Evolutionary conservation across 2,888 invertebrate species (phyloP).

Genomic region (Dichetophora obliterata): DNA sequence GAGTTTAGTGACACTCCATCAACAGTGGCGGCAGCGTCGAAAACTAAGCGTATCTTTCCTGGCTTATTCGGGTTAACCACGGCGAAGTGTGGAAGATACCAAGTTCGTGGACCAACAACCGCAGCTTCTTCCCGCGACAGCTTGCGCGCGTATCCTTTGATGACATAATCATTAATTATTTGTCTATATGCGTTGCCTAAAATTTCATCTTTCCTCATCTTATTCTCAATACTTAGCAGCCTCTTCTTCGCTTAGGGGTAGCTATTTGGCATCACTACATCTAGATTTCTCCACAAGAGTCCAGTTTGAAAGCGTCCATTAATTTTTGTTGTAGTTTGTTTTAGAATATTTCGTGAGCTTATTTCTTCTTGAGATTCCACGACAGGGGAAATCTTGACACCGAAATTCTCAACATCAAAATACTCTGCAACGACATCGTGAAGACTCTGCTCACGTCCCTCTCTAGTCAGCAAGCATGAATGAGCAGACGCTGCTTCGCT

Average conservation of each 20-base stretch:
- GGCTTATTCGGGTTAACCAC: constrained; percentile 54
- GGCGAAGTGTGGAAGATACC: constrained; percentile 45
- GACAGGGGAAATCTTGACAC: constrained; percentile 40
- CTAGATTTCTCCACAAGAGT: constrained; percentile 34
- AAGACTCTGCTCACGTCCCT: background rate
- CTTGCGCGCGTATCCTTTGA: background rate
- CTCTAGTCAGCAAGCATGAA: constrained; percentile 26
- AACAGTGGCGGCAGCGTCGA: constrained; percentile 57
- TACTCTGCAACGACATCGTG: constrained; percentile 30
- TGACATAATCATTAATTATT: background rate
- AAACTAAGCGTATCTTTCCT: constrained; percentile 54
- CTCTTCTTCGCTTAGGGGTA: constrained; percentile 11
- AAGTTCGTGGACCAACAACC: constrained; percentile 49
- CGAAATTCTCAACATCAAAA: constrained; percentile 34
- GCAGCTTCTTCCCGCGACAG: background rate
- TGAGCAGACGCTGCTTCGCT: background rate
- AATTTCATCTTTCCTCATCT: constrained; percentile 34
- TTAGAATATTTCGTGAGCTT: constrained; percentile 10
- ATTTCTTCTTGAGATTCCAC: background rate
- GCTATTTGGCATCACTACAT: constrained; percentile 30
- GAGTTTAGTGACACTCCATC: constrained; percentile 55
- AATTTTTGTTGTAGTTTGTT: background rate
- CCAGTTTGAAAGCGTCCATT: constrained; percentile 42
- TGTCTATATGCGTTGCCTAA: background rate
- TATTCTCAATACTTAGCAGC: constrained; percentile 21